A percentile compares a stretch with the other conserved stretches of the same genome.
These are phyloP conservation scores for Callyntrura guangdongensis DNA, from an alignment of 2,888 invertebrate genomes.

Conservation along the genomic window DNA sequence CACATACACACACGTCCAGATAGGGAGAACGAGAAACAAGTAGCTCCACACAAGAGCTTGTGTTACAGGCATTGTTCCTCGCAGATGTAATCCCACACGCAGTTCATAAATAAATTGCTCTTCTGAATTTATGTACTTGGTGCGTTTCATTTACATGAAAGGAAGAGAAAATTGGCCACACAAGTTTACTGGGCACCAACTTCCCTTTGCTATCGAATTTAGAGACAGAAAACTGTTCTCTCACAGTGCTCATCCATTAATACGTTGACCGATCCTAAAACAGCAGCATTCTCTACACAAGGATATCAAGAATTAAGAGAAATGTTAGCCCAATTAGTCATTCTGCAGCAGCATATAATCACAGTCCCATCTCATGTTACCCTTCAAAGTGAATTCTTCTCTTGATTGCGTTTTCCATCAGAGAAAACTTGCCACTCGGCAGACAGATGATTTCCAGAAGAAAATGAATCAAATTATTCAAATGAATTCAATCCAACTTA, in stretches of 20 bases:
- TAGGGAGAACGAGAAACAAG: neutral
- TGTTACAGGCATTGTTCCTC: neutral
- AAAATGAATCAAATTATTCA: slow-evolving; percentile 34
- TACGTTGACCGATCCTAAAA: neutral
- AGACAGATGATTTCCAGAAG: slow-evolving; percentile 14
- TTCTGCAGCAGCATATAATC: slow-evolving; percentile 4
- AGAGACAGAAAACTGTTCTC: neutral
- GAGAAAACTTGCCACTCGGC: neutral
- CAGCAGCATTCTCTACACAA: neutral
- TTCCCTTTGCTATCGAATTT: neutral
- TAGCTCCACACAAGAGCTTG: neutral
- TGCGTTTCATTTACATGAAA: slow-evolving; percentile 30
- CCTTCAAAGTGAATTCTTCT: neutral
- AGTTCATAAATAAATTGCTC: slow-evolving; percentile 47
- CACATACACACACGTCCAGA: neutral
- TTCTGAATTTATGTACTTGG: slow-evolving; percentile 18
- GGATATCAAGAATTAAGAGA: slow-evolving; percentile 11
- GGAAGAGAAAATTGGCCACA: slow-evolving; percentile 41
- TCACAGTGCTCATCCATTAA: neutral
- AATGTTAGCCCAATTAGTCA: slow-evolving; percentile 24
- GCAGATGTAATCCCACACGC: slow-evolving; percentile 24
- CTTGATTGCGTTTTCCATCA: slow-evolving; percentile 20
- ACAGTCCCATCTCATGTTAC: neutral
- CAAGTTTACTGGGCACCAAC: neutral
- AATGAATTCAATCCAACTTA: slow-evolving; percentile 19